phyloP scores from a whole-genome alignment of 2,113 vertebrate species.

The Cynocephalus volans region DNA sequence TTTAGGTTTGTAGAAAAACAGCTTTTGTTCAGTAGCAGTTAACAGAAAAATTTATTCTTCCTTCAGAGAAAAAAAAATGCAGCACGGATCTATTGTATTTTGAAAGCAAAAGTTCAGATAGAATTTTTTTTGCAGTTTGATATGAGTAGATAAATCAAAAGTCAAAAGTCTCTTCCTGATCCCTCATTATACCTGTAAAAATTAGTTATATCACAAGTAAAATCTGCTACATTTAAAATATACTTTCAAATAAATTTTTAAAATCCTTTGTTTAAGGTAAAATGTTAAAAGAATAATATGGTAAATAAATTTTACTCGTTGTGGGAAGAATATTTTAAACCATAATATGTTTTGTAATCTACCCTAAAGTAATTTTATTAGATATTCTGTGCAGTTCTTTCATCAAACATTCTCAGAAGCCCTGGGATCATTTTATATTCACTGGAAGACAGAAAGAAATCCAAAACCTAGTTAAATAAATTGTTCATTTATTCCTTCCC shows the following conservation, averaged over 20 bases:
- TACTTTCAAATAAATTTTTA: constrained; percentile 75
- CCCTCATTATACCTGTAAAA: constrained; percentile 54
- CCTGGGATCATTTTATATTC: constrained; percentile 91
- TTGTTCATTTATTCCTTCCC: constrained; percentile 94
- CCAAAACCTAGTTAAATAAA: constrained; percentile 95
- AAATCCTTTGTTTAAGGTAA: constrained; percentile 64
- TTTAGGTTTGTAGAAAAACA: constrained; percentile 32
- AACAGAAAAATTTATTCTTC: neutral
- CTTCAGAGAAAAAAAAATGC: constrained; percentile 1
- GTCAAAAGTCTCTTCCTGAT: constrained; percentile 6
- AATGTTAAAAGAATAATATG: constrained; percentile 70
- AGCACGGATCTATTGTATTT: neutral
- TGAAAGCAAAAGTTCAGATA: constrained; percentile 48
- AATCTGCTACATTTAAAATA: constrained; percentile 39
- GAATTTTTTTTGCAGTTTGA: neutral
- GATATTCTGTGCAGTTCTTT: constrained; percentile 87
- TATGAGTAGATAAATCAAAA: neutral
- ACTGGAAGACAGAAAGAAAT: constrained; percentile 92
- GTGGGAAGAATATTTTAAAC: constrained; percentile 84
- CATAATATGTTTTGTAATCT: constrained; percentile 88
- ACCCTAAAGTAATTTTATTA: constrained; percentile 89
- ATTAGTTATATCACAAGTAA: neutral
- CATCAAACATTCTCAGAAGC: constrained; percentile 91
- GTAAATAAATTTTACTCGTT: constrained; percentile 81
- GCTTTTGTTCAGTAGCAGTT: neutral